Evolutionary conservation across 2,113 vertebrate species (phyloP).

Genomic region (Mormoops blainvillei): DNA sequence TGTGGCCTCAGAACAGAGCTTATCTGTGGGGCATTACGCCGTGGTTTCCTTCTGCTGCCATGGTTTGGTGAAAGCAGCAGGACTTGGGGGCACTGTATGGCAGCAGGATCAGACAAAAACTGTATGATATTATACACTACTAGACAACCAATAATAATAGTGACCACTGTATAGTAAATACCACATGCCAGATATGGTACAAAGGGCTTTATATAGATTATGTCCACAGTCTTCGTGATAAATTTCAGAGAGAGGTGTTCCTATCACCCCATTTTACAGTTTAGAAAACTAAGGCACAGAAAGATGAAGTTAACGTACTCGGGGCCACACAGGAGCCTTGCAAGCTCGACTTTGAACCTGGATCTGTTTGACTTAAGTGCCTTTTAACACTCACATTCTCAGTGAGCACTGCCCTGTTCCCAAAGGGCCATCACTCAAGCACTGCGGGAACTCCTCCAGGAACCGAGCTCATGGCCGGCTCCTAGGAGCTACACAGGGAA

Average conservation of each 20-base stretch:
- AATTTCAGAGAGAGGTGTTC: background rate
- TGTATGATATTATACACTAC: background rate
- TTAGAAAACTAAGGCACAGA: background rate
- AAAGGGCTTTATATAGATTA: background rate
- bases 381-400: background rate
- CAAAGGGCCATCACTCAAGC: background rate
- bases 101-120: background rate
- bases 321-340: background rate
- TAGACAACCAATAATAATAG: background rate
- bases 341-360: background rate
- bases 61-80: background rate
- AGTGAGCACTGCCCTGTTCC: background rate
- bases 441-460: background rate
- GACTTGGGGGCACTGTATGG: background rate
- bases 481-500: background rate
- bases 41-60: background rate
- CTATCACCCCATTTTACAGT: background rate
- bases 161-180: background rate
- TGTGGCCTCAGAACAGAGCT: background rate
- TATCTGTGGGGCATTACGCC: background rate
- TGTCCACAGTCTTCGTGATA: background rate
- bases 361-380: background rate
- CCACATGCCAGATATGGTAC: background rate
- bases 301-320: background rate
- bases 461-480: background rate